Base-by-base conservation (phyloP, 2,888 invertebrate species). In the Pyrrhosoma nymphula region DNA sequence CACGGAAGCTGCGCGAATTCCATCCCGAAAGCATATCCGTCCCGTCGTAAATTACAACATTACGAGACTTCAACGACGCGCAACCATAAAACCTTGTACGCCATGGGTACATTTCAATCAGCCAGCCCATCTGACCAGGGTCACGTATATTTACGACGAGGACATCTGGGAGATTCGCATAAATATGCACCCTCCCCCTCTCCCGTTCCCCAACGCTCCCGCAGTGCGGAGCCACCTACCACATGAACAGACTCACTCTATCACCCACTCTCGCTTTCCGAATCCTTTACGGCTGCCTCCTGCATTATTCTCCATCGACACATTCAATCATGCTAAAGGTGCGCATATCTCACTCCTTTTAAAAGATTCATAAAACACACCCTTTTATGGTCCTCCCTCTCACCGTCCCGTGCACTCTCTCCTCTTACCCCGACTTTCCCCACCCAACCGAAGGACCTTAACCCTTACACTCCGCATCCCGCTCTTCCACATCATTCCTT, bases 251-350 rank as follows among this genome's bases (percentile, higher is more conserved):
- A 16, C 69, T n/a, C 69, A 35, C 82, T 47, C 47, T 47, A 4
- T 8, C 30, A 16, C 82, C 18, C 69, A 26, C 35, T 35, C 82
- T 82, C 82, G 14, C 35, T 82, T 69, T 69, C 69, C 82, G 30
- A 82, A 82, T 35, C 82, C 82, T 82, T 60, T 82, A 82, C 82
- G 82, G 82, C n/a, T 82, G 82, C 82, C 82, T 82, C 82, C 35
- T 82, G 82, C 82, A 82, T 82, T 82, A 82, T 82, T 82, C 82
- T 23, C 82, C 82, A 82, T 82, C 82, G 82, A 82, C 82, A 82
- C 82, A 82, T 82, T 82, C 82, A 82, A 82, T 82, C 82, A 82
- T 82, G 30, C 82, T 82, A 35, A 82, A 82, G 82, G 82, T 82
- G 26, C 82, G 82, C 82, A 82, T 82, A 82, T 82, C 82, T 82